A percentile compares a stretch with the other conserved stretches of the same genome.
These are phyloP conservation scores for Spodoptera exigua DNA, from an alignment of 2,888 invertebrate genomes.

Conservation along the genomic window DNA sequence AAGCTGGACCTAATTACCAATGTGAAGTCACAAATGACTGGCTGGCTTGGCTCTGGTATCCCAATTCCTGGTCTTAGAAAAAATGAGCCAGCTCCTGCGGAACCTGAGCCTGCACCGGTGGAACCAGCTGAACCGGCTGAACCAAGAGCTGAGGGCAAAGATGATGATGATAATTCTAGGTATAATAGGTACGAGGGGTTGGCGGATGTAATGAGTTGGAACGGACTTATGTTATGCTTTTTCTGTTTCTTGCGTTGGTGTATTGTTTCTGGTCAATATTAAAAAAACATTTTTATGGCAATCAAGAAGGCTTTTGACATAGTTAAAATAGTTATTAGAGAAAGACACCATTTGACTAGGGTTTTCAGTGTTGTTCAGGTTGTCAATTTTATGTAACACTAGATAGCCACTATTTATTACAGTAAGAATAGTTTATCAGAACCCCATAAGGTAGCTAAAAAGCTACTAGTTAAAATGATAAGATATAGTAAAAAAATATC, in stretches of 20 bases:
- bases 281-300: no score
- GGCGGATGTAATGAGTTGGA: slow-evolving; percentile 87
- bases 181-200: slow-evolving; percentile 92
- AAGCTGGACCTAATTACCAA: slow-evolving; percentile 95
- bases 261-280: slow-evolving; percentile 39
- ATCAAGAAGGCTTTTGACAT: no score
- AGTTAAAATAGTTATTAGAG: no score
- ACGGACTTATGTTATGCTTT: slow-evolving; percentile 58
- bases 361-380: no score
- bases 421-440: slow-evolving; percentile 28
- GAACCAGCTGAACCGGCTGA: slow-evolving; percentile 81
- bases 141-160: slow-evolving; percentile 86
- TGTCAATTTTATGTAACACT: no score
- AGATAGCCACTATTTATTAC: not conserved
- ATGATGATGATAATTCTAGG: slow-evolving; percentile 97
- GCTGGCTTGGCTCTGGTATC: slow-evolving; percentile 94
- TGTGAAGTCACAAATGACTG: slow-evolving; percentile 95
- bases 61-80: slow-evolving; percentile 93
- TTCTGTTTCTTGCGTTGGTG: slow-evolving; percentile 60
- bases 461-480: slow-evolving; percentile 21
- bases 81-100: slow-evolving; percentile 88
- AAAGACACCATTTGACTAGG: no score
- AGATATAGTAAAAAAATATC: slow-evolving; percentile 28
- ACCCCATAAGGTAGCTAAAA: slow-evolving; percentile 27
- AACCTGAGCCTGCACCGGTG: slow-evolving; percentile 81